A percentile compares a stretch with the other conserved stretches of the same genome.
phyloP scores from a whole-genome alignment of 1,140 invertebrate genomes.

The Drepana arcuata region DNA sequence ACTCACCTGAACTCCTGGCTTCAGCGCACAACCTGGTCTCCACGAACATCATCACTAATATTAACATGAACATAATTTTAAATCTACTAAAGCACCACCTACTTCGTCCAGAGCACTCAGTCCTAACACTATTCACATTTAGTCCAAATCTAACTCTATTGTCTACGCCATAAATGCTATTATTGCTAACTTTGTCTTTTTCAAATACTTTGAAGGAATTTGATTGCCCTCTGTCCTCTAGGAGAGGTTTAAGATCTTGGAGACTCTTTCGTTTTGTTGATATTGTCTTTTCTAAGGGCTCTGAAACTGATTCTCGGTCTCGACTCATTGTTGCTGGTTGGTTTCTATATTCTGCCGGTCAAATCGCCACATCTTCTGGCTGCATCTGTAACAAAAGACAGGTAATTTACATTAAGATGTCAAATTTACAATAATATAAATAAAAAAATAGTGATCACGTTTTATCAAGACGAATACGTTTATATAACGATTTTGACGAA shows the following conservation, averaged over 20 bases:
- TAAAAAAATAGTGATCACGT: too few relatives aligned
- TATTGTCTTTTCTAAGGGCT: slow-evolving; percentile 45
- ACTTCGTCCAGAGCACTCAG: slow-evolving; percentile 10
- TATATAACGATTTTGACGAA: too few relatives aligned
- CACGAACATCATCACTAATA: slow-evolving; percentile 42
- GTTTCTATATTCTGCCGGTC: slow-evolving; percentile 26
- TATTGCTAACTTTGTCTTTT: slow-evolving; percentile 29
- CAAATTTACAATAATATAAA: neutral
- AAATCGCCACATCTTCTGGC: slow-evolving; percentile 45
- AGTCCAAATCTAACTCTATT: slow-evolving; percentile 21
- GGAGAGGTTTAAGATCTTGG: slow-evolving; percentile 51
- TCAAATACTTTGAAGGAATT: too few relatives aligned
- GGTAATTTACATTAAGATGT: too few relatives aligned
- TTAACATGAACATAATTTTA: slow-evolving; percentile 47
- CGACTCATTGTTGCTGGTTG: slow-evolving; percentile 36
- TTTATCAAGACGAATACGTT: too few relatives aligned
- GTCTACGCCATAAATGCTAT: slow-evolving; percentile 32
- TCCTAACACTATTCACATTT: too few relatives aligned
- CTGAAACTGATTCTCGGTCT: slow-evolving; percentile 16
- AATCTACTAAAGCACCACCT: slow-evolving; percentile 47
- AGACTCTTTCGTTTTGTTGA: slow-evolving; percentile 39
- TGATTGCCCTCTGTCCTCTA: slow-evolving; percentile 65
- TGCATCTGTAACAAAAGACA: slow-evolving; percentile 51
- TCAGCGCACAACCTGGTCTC: slow-evolving; percentile 39
- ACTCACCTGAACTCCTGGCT: slow-evolving; percentile 56